Conservation (phyloP, 2,797 vertebrate genomes). For the Columba guinea region DNA sequence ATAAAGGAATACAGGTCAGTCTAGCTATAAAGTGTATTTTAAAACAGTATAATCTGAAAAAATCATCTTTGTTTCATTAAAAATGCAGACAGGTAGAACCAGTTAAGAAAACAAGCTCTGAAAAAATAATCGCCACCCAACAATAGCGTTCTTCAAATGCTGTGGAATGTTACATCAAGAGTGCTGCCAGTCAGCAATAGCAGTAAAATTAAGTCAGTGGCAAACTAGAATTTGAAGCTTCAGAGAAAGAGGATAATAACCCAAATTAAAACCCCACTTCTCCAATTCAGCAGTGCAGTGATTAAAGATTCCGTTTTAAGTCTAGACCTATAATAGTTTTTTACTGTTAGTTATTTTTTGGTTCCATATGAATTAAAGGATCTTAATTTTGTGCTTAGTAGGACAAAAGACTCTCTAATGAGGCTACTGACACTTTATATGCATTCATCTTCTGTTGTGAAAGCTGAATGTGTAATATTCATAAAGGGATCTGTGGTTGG, state of each 20-base stretch:
- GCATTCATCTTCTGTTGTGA: not conserved
- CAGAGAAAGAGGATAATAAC: not conserved
- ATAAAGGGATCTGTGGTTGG: not conserved
- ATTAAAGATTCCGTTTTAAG: not conserved
- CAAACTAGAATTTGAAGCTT: not conserved
- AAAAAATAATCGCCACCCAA: not conserved
- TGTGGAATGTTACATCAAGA: not conserved
- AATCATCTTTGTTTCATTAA: not conserved
- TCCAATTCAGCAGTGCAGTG: not conserved
- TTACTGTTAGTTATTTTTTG: not conserved
- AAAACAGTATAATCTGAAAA: not conserved
- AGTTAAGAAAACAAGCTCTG: not conserved
- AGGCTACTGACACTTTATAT: not conserved
- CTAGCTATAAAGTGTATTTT: not conserved
- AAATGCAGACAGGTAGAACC: not conserved
- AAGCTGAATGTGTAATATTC: not conserved
- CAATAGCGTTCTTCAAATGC: not conserved
- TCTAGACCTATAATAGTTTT: not conserved
- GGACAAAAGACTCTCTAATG: not conserved
- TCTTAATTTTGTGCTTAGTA: not conserved
- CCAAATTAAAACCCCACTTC: not conserved
- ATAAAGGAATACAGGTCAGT: not conserved
- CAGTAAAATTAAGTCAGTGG: not conserved
- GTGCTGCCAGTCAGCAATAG: not conserved
- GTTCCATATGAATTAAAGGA: not conserved